Base-by-base conservation (phyloP, 2,888 invertebrate species). In the Mesochorus sp. region DNA sequence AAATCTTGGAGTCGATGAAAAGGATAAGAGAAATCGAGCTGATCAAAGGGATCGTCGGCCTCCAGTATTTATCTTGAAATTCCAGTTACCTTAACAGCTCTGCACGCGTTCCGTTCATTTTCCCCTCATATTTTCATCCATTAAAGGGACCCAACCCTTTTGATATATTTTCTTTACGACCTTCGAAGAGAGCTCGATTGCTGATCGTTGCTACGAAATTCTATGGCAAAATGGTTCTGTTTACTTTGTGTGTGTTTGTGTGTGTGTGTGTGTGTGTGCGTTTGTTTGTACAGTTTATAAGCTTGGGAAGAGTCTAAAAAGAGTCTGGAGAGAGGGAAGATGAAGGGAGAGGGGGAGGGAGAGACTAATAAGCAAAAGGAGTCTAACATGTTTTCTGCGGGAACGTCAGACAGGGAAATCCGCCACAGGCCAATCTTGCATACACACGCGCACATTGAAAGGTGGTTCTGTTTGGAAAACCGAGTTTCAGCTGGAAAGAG, bases 311-410 rank as follows among this genome's bases (percentile, higher is more conserved):
- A 51, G 51, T 28, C 61, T 61, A 71, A n/a, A n/a, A n/a, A n/a
- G n/a, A n/a, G n/a, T n/a, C n/a, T n/a, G n/a, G n/a, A n/a, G n/a
- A n/a, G n/a, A n/a, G n/a, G n/a, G n/a, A n/a, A n/a, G n/a, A n/a
- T n/a, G n/a, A n/a, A n/a, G n/a, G n/a, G n/a, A n/a, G n/a, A n/a
- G n/a, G n/a, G n/a, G n/a, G n/a, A n/a, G n/a, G n/a, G n/a, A n/a
- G n/a, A n/a, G n/a, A n/a, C 64, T 64, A 53, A 76, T 49, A 66
- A 71, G 44, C 10, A 76, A 66, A 26, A 51, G 10, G 19, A 42
- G 28, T 57, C 17, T 28, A 17, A n/a, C 6, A 47, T 39, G 59
- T 53, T 19, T 31, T 62, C 34, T 59, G 55, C 24, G n/a, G n/a
- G 10, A 47, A 51, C 17, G 62, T 8, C 42, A 12, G 17, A 51